Evolutionary conservation across 2,797 vertebrate genomes (phyloP), one percentile per base, ranked within the genome.

Genomic region (Mormyrops attenuatus): DNA sequence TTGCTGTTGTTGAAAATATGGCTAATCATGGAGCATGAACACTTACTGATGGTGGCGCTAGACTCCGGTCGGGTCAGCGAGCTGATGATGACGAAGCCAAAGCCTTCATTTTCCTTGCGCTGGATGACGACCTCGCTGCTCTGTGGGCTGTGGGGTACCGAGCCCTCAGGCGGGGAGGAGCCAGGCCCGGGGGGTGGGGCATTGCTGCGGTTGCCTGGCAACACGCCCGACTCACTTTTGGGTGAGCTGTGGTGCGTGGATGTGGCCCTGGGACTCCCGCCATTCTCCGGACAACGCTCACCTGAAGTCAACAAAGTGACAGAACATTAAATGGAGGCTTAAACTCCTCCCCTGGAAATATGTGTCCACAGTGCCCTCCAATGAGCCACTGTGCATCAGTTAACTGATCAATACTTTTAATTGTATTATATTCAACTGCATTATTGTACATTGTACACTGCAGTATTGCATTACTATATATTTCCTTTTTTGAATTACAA

Each of bases 61-160:
- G 98, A 98, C 91, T 99, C 98, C 0, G 99, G 99, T 90, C 99
- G 97, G 95, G 98, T 99, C 57, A 99, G 95, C 73, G 99, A 99
- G 94, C 98, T 99, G 96, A 99, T 99, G 96, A 99, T 99, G 90
- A 99, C 98, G 2, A 99, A 99, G 90, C 99, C 99, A 0, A 99
- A 99, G 89, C 99, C 99, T 89, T 99, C 99, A 0, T 98, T 99
- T 93, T 99, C 99, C 91, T 99, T 99, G 91, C 99, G 98, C 89
- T 99, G 97, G 93, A 99, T 99, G 89, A 99, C 94, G 82, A 99
- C 98, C 0, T 99, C 98, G 0, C 96, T 99, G 92, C 97, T 98
- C 91, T 97, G 98, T 92, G 97, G 93, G 93, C 95, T 95, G 92
- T 95, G 96, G 0, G 95, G 94, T 1, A 95, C 26, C 0, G 96